A percentile compares a stretch with the other conserved stretches of the same genome.
Conservation (phyloP, 2,113 vertebrate genomes). For the Dermatemys mawii region DNA sequence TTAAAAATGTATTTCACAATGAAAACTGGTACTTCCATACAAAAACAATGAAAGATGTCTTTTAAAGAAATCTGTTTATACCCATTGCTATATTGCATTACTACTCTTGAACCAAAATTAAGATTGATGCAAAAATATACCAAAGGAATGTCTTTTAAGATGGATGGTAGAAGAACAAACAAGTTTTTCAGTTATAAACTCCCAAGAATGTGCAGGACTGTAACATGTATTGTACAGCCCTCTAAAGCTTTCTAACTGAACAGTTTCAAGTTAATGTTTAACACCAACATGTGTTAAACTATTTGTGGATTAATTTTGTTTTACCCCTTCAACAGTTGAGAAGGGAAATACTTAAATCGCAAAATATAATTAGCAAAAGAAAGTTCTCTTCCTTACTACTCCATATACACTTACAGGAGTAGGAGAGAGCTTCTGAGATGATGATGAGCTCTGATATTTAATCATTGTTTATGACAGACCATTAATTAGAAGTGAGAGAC, state of each 20-base stretch:
- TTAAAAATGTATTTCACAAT: neutral
- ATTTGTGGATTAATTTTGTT: constrained; percentile 42
- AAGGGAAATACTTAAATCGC: neutral
- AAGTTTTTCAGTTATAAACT: neutral
- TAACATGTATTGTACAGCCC: neutral
- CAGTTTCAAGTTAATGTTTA: constrained; percentile 32
- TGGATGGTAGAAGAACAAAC: constrained; percentile 1
- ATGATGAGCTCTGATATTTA: constrained; percentile 19
- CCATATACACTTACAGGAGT: neutral
- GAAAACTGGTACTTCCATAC: neutral
- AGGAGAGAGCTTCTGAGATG: constrained; percentile 38
- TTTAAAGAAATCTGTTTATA: neutral
- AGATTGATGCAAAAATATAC: neutral
- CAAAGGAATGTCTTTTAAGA: neutral
- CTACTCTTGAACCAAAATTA: neutral
- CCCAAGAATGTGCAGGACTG: neutral
- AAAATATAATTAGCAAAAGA: neutral
- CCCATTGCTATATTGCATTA: neutral
- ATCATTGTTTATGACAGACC: constrained; percentile 34
- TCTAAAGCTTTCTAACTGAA: neutral
- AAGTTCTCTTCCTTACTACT: neutral
- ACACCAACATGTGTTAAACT: neutral
- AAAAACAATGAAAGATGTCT: neutral
- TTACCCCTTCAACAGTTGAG: neutral
- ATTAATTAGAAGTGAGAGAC: constrained; percentile 27